Conservation (phyloP, 1,140 invertebrate species). For the Euschistus heros region DNA sequence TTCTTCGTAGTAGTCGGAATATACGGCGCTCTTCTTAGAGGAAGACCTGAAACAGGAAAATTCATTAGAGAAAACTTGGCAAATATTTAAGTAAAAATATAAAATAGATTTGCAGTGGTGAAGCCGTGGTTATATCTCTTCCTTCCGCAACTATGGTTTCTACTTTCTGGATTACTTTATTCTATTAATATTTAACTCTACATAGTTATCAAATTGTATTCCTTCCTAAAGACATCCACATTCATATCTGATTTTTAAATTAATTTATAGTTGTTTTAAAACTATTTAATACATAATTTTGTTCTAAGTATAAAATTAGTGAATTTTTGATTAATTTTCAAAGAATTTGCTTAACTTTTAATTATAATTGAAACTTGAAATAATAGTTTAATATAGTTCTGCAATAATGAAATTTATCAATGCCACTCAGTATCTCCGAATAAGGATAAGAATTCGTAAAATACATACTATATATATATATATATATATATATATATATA, state of each 20-base stretch:
- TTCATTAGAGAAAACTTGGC: neutral
- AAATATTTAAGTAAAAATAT: neutral
- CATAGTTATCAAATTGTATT: neutral
- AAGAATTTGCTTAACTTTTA: no score
- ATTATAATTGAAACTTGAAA: no score
- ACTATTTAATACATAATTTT: neutral
- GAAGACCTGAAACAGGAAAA: slow-evolving; percentile 6
- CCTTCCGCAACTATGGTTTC: neutral
- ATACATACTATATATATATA: neutral
- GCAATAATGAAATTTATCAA: no score
- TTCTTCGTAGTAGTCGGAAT: slow-evolving; percentile 31
- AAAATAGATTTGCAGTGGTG: neutral
- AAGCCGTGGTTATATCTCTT: neutral
- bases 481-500: slow-evolving; percentile 1
- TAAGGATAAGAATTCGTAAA: neutral
- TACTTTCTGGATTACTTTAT: neutral
- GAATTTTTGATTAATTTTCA: neutral
- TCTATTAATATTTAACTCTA: neutral
- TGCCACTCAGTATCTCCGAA: no score
- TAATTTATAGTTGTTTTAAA: no score
- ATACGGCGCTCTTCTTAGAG: slow-evolving; percentile 29
- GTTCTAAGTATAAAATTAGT: neutral
- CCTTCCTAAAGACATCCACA: no score
- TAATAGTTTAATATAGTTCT: no score
- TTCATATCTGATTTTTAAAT: no score